These are phyloP conservation scores for Vipera latastei DNA, from an alignment of 2,797 vertebrate genomes.

Conservation along the genomic window DNA sequence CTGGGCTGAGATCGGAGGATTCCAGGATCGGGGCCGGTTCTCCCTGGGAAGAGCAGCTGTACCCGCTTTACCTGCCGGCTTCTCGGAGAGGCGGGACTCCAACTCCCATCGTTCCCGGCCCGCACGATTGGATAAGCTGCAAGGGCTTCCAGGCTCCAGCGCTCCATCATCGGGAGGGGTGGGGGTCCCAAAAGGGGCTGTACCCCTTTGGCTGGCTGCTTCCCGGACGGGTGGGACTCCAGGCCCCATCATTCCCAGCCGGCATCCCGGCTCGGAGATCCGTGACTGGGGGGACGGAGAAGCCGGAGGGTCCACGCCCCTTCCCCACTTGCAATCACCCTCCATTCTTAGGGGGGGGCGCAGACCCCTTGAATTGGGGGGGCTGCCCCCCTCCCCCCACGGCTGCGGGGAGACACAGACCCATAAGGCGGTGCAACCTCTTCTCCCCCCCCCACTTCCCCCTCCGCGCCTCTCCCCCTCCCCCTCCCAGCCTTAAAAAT, in stretches of 20 bases:
- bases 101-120: neutral
- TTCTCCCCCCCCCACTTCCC: fast-evolving
- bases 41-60: no score
- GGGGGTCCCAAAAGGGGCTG: neutral
- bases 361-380: no score
- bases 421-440: no score
- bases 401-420: neutral
- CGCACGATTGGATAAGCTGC: neutral
- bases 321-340: no score
- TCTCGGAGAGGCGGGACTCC: neutral
- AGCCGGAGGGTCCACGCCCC: neutral
- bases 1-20: neutral
- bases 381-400: neutral
- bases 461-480: no score
- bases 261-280: neutral
- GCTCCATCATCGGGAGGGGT: neutral
- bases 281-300: no score
- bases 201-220: neutral
- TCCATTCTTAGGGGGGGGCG: no score
- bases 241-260: neutral
- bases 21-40: no score
- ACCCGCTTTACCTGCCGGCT: neutral
- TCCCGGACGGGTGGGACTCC: no score
- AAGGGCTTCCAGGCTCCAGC: neutral
- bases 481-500: neutral